Percentiles rank a stretch among this genome's conserved stretches.
Conservation (phyloP, 2,797 vertebrate species). For the Micropoecilia bifurca region DNA sequence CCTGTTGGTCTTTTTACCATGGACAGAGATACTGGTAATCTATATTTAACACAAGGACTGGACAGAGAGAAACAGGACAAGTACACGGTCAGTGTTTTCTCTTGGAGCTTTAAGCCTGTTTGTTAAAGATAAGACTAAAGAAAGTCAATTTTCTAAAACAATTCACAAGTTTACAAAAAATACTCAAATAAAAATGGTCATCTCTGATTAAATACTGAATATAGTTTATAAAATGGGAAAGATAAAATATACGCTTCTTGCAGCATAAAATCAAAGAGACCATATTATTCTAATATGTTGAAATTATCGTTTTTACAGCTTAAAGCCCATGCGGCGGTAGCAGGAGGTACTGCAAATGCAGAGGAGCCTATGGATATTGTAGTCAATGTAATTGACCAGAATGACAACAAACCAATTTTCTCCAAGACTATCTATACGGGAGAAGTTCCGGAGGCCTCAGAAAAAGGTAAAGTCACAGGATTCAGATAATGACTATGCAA, state of each 20-base stretch:
- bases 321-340: conserved; percentile 74
- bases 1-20: conserved; percentile 82
- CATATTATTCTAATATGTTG: neutral
- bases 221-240: neutral
- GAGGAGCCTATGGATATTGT: conserved; percentile 86
- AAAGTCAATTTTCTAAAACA: too few relatives aligned
- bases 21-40: conserved; percentile 71
- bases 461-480: conserved; percentile 69
- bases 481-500: neutral
- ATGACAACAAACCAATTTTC: conserved; percentile 90
- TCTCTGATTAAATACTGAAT: neutral
- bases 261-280: neutral
- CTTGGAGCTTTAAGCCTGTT: neutral
- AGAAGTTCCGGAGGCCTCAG: conserved; percentile 82
- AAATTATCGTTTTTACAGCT: conserved; percentile 72
- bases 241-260: too few relatives aligned
- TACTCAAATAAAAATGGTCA: too few relatives aligned
- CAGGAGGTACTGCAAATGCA: conserved; percentile 24
- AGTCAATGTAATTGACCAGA: conserved; percentile 85
- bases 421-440: conserved; percentile 78
- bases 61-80: conserved; percentile 81
- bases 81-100: conserved; percentile 77
- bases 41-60: conserved; percentile 80
- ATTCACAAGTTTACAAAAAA: neutral
- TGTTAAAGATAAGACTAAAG: too few relatives aligned